A percentile compares a stretch with the other conserved stretches of the same genome.
phyloP scores from a whole-genome alignment of 30 jellyfish, hydroid and myxozoan genomes.

The Hydractinia symbiolongicarpus region DNA sequence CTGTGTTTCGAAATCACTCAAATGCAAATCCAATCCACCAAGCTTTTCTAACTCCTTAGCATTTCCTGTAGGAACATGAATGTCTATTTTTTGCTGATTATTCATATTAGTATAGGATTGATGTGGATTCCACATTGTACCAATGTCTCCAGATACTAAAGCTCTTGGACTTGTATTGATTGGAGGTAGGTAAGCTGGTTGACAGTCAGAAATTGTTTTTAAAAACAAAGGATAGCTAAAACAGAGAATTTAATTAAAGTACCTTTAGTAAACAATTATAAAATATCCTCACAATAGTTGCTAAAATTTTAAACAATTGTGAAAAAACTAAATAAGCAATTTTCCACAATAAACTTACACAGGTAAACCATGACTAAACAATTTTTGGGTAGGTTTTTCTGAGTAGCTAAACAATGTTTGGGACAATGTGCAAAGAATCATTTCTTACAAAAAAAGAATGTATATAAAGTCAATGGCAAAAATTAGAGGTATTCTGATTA shows the following conservation, averaged over 20 bases:
- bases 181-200: constrained; percentile 35
- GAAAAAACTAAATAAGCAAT: no score
- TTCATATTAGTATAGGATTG: background rate
- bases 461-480: no score
- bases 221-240: constrained; percentile 22
- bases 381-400: no score
- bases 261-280: background rate
- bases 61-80: background rate
- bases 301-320: background rate
- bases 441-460: no score
- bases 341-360: no score
- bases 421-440: no score
- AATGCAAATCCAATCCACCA: constrained; percentile 14
- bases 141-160: background rate
- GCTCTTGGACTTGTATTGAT: background rate
- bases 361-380: no score
- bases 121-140: background rate
- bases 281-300: no score
- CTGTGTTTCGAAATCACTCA: constrained; percentile 21
- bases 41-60: constrained; percentile 13
- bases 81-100: background rate
- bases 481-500: no score
- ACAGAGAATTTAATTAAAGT: background rate
- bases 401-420: no score
- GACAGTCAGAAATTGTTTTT: constrained; percentile 1